Evolutionary conservation across 2,113 vertebrate genomes (phyloP).

Genomic region (Puffinus mauretanicus): DNA sequence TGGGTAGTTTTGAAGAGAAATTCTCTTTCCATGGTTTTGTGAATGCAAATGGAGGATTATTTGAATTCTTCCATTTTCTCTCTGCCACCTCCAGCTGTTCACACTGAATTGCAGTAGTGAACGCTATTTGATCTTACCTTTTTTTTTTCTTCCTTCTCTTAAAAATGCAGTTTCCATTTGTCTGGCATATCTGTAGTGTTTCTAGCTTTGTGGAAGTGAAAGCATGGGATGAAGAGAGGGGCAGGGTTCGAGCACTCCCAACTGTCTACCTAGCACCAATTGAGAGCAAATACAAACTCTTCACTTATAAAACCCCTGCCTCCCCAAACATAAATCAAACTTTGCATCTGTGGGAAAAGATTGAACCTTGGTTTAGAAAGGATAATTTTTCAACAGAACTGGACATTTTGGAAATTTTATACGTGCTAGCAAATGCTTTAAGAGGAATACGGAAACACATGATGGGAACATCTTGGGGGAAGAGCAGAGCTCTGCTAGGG

Average conservation of each 20-base stretch:
- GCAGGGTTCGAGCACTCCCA: neutral
- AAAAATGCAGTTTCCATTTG: conserved; percentile 10
- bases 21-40: conserved; percentile 13
- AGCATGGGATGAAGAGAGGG: neutral
- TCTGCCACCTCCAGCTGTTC: conserved; percentile 45
- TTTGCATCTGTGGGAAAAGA: neutral
- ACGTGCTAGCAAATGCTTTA: neutral
- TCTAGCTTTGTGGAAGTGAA: neutral
- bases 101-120: conserved; percentile 8
- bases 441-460: neutral
- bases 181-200: neutral
- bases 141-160: neutral
- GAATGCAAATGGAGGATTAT: conserved; percentile 41
- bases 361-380: neutral
- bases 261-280: neutral
- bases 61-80: conserved; percentile 39
- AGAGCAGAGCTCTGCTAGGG: neutral
- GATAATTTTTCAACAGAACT: neutral
- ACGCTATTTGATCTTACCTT: neutral
- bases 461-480: neutral
- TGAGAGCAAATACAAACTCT: neutral
- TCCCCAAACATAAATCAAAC: neutral
- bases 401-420: neutral
- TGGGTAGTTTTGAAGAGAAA: neutral
- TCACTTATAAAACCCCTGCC: neutral